A percentile compares a stretch with the other conserved stretches of the same genome.
Conservation (phyloP, 2,113 vertebrate species). For the Choloepus hoffmanni region DNA sequence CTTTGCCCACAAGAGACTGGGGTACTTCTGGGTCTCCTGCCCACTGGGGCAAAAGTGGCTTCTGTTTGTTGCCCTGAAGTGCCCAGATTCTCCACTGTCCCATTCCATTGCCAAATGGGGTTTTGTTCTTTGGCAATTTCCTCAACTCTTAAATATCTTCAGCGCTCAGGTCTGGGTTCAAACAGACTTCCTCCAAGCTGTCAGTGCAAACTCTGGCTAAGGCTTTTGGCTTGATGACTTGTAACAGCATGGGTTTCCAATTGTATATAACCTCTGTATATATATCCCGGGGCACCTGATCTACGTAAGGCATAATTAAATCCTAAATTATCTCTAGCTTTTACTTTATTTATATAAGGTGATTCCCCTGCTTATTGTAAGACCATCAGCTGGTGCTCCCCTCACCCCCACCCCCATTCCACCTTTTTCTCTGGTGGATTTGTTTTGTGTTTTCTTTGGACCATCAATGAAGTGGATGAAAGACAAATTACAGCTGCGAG, state of each 20-base stretch:
- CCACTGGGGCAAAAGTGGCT: background rate
- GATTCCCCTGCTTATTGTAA: constrained; percentile 52
- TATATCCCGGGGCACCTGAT: background rate
- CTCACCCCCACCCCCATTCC: constrained; percentile 44
- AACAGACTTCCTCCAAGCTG: background rate
- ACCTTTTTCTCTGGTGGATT: constrained; percentile 73
- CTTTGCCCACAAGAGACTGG: background rate
- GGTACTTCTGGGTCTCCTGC: background rate
- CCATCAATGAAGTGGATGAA: constrained; percentile 82
- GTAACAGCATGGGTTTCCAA: background rate
- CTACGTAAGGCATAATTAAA: constrained; percentile 69
- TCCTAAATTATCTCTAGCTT: constrained; percentile 61
- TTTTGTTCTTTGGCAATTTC: background rate
- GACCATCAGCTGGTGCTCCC: constrained; percentile 64
- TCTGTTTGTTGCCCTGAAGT: background rate
- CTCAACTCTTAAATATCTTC: background rate
- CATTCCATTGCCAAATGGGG: background rate
- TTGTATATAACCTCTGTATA: constrained; percentile 50
- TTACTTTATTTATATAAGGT: constrained; percentile 78
- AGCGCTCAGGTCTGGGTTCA: background rate
- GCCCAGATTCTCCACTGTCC: background rate
- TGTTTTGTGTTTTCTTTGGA: constrained; percentile 86
- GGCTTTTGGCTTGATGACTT: constrained; percentile 55
- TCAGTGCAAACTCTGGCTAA: constrained; percentile 1
- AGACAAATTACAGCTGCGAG: constrained; percentile 83